Percentiles rank a stretch among this genome's conserved stretches.
These are phyloP conservation scores for Hippoglossus hippoglossus DNA, from an alignment of 2,797 vertebrate genomes.

Conservation along the genomic window DNA sequence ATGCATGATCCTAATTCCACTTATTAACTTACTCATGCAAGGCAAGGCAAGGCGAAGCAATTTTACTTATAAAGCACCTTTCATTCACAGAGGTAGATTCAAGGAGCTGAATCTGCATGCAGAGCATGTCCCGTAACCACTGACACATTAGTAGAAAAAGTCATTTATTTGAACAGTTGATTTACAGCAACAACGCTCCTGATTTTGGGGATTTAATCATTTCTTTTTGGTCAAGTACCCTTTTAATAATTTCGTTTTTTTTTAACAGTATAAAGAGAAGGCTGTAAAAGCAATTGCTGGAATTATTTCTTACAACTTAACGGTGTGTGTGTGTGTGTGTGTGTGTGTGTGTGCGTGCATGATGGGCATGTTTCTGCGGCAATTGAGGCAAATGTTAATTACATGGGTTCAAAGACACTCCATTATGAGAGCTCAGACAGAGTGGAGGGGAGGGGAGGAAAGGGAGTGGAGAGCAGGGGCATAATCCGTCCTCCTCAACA, in stretches of 20 bases:
- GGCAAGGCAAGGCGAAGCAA: too few species aligned
- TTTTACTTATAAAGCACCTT: too few species aligned
- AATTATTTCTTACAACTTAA: constrained; percentile 13
- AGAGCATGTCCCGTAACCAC: neutral
- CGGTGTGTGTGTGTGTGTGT: constrained; percentile 8
- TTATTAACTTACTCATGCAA: neutral
- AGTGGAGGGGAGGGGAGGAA: constrained; percentile 33
- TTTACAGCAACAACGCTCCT: neutral
- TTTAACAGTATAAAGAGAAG: constrained; percentile 7
- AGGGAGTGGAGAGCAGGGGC: constrained; percentile 41
- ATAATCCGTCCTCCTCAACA: constrained; percentile 70
- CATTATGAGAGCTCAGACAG: constrained; percentile 44
- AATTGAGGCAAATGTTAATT: constrained; percentile 60
- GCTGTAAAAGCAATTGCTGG: neutral
- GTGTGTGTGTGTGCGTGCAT: neutral
- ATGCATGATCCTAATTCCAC: neutral
- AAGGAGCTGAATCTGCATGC: too few species aligned
- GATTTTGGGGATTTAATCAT: neutral
- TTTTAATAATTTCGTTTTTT: neutral
- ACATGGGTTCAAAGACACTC: constrained; percentile 60
- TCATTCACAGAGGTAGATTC: too few species aligned
- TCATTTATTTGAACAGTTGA: neutral
- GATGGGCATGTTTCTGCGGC: constrained; percentile 31
- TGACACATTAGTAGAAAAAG: neutral
- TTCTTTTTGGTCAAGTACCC: neutral